A percentile compares a stretch with the other conserved stretches of the same genome.
Evolutionary conservation across 2,797 vertebrate species (phyloP).

Genomic region (Pangasius krempfi): DNA sequence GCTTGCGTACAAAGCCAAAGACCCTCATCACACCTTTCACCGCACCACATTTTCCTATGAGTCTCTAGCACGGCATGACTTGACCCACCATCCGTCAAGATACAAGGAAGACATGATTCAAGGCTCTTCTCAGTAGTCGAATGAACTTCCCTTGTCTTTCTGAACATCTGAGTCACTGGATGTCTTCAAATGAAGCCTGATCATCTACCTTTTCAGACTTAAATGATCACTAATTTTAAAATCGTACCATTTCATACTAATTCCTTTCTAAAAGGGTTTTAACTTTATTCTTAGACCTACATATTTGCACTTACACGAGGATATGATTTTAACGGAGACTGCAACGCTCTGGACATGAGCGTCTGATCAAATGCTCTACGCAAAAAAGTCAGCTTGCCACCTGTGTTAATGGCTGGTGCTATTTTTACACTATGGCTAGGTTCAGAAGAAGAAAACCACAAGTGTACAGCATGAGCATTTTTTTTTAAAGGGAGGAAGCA

Average conservation of each 20-base stretch:
- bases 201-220: background rate
- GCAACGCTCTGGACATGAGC: background rate
- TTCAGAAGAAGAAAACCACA: conserved; percentile 8
- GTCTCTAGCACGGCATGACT: background rate
- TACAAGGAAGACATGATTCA: background rate
- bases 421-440: background rate
- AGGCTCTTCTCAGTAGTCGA: background rate
- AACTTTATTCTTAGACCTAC: background rate
- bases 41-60: background rate
- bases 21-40: background rate
- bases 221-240: background rate
- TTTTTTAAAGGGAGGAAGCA: background rate
- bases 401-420: background rate
- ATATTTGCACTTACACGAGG: background rate
- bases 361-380: background rate
- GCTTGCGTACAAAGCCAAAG: too few relatives aligned
- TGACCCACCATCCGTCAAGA: background rate
- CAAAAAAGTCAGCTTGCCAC: background rate
- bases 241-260: background rate
- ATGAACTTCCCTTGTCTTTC: background rate
- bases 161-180: background rate
- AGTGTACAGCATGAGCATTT: too few relatives aligned
- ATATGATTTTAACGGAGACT: background rate
- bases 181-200: background rate
- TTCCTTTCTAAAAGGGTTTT: background rate